These are phyloP conservation scores for Busseola fusca DNA, from an alignment of 2,888 invertebrate genomes.

Conservation along the genomic window DNA sequence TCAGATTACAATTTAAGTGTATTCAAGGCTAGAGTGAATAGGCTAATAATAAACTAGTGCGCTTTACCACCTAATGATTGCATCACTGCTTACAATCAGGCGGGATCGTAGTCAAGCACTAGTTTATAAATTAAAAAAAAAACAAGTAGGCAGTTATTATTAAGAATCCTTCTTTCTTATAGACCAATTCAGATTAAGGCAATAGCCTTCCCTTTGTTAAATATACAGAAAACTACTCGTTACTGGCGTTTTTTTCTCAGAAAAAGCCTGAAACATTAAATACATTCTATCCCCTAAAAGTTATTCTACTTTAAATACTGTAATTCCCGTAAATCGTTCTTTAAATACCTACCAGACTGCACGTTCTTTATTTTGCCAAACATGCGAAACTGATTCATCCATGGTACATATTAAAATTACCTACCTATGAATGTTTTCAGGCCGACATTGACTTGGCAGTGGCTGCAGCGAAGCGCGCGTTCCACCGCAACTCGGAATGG, in stretches of 20 bases:
- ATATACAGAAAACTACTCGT: neutral
- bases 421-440: constrained; percentile 66
- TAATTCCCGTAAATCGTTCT: constrained; percentile 1
- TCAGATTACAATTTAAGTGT: too few species aligned
- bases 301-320: neutral
- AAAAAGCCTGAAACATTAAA: neutral
- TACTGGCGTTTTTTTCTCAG: neutral
- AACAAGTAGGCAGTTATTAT: too few species aligned
- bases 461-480: constrained; percentile 91
- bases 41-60: too few species aligned
- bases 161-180: neutral
- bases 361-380: neutral
- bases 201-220: neutral
- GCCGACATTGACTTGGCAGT: constrained; percentile 94
- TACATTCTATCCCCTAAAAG: too few species aligned
- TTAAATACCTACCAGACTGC: neutral
- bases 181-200: neutral
- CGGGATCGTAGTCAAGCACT: too few species aligned
- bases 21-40: too few species aligned
- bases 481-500: constrained; percentile 92
- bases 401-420: neutral
- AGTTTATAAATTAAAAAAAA: too few species aligned
- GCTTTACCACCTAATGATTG: too few species aligned
- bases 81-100: too few species aligned
- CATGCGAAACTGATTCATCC: neutral